phyloP scores from a whole-genome alignment of 92 coral and sea anemone genomes.

The Plumapathes pennacea region DNA sequence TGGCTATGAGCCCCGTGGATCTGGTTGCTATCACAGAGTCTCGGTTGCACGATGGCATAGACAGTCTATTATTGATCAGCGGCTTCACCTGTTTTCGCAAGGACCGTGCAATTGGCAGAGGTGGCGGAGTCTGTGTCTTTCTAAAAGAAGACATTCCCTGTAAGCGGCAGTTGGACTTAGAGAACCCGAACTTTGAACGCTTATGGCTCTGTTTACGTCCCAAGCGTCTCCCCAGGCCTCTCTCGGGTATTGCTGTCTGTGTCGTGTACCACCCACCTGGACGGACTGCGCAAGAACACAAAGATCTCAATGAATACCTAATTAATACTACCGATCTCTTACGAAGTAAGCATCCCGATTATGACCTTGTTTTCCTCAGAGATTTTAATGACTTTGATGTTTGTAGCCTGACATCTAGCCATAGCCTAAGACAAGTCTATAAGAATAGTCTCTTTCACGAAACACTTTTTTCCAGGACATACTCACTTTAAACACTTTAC shows the following conservation, averaged over 20 bases:
- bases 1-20: no score
- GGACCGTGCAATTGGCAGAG: conserved; percentile 28
- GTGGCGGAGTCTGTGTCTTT: conserved; percentile 51
- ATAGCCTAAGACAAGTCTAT: no score
- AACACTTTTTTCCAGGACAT: no score
- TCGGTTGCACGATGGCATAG: conserved; percentile 43
- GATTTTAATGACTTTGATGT: conserved; percentile 40
- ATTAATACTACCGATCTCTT: conserved; percentile 24
- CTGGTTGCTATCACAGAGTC: conserved; percentile 47
- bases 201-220: conserved; percentile 41
- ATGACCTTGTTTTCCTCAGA: conserved; percentile 33
- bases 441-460: no score
- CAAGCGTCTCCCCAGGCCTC: conserved; percentile 46
- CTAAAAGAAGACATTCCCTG: conserved; percentile 22
- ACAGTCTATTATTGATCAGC: conserved; percentile 17
- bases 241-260: conserved; percentile 40
- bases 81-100: conserved; percentile 35
- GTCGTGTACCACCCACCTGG: conserved; percentile 54
- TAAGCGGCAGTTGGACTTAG: conserved; percentile 23
- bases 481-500: no score
- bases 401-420: neutral
- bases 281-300: conserved; percentile 7
- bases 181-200: conserved; percentile 11
- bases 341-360: conserved; percentile 24
- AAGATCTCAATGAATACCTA: conserved; percentile 23